phyloP scores from a whole-genome alignment of 2,797 vertebrate species.

The Tokudaia muenninki region DNA sequence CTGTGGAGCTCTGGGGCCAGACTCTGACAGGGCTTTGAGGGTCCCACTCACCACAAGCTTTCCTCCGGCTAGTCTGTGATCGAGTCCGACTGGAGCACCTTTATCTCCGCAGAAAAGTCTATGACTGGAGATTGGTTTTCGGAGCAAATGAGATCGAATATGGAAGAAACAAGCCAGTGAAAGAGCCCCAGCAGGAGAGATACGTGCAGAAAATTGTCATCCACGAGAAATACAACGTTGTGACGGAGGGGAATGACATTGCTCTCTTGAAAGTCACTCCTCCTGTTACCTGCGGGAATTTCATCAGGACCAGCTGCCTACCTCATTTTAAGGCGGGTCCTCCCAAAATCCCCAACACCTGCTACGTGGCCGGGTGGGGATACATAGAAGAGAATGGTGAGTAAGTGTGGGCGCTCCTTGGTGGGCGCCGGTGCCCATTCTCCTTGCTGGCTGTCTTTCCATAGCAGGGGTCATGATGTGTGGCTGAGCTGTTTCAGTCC shows the following conservation, averaged over 20 bases:
- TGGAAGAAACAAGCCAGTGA: constrained; percentile 32
- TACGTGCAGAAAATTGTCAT: constrained; percentile 70
- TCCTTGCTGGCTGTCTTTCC: not conserved
- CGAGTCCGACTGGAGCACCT: not conserved
- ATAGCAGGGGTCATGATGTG: not conserved
- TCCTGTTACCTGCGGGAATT: constrained; percentile 55
- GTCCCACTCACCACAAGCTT: not conserved
- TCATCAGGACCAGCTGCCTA: constrained; percentile 63
- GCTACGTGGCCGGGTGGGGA: constrained; percentile 81
- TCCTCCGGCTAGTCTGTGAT: no score
- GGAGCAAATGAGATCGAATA: constrained; percentile 63
- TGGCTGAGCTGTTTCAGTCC: not conserved
- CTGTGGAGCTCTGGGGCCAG: not conserved
- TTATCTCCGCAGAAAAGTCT: constrained; percentile 60
- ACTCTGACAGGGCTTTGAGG: not conserved
- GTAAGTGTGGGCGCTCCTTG: not conserved
- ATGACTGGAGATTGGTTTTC: constrained; percentile 73
- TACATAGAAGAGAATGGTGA: constrained; percentile 70
- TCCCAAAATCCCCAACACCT: constrained; percentile 63
- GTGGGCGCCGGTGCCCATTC: not conserved
- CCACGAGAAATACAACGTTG: constrained; percentile 63
- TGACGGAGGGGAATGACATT: constrained; percentile 63
- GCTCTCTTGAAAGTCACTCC: constrained; percentile 79
- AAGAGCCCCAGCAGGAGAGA: constrained; percentile 66
- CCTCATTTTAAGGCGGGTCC: constrained; percentile 64